Base-by-base conservation (phyloP, 2,113 vertebrate genomes). In the Tetrao urogallus region DNA sequence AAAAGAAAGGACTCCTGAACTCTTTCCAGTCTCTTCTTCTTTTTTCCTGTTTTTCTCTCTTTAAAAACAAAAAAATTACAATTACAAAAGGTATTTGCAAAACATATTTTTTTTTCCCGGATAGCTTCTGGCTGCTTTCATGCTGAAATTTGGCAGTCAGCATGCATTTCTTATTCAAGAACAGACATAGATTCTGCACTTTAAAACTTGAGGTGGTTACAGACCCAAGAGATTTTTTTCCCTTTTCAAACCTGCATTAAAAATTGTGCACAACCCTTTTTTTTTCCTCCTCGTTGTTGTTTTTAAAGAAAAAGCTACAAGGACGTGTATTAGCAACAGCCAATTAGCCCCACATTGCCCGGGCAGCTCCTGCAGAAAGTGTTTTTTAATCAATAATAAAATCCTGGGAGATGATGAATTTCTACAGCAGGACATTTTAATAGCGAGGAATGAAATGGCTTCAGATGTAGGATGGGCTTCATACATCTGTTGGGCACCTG, bases 51-150 rank as follows among this genome's bases (percentile, higher is more conserved):
- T 54, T 54, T 54, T 30, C 52, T 54, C 52, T 54, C 45, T 47
- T 60, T 30, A 47, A 28, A 54, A 54, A 52, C 38, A 38, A 38
- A 54, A 27, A 50, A 50, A 21, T 50, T 91, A 83, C 84, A 78
- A 83, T 80, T 89, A 83, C 69, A 89, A 94, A 94, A 95, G 57
- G 67, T 96, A 92, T 92, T 95, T 93, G 67, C 87, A 91, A 92
- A 96, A 76, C 71, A 63, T 60, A 73, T 70, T n/a, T 36, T 71
- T 36, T 34, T 58, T 38, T 21, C 8, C 6, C 58, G 32, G 89
- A 91, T 80, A 93, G 72, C 75, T 96, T 93, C 94, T 92, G 88
- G 82, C 87, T 88, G 75, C 85, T 93, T 90, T 92, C 79, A 90
- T 86, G 57, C 57, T 92, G 91, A 91, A 92, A 92, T 82, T 83